These are phyloP conservation scores for Archips crataeganus DNA, from an alignment of 2,888 invertebrate genomes.

Conservation along the genomic window DNA sequence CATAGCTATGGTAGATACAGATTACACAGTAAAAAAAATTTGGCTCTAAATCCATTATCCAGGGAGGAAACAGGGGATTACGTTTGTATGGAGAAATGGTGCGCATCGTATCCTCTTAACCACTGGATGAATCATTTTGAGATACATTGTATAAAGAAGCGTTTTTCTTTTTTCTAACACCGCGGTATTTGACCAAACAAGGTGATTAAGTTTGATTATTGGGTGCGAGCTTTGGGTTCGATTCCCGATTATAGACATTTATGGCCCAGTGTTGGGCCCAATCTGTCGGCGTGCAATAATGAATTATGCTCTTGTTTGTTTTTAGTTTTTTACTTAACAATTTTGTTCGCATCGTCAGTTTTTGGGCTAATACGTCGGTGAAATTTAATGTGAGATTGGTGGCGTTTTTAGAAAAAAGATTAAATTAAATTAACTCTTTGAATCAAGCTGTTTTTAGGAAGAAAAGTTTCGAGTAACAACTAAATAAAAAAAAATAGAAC, in stretches of 20 bases:
- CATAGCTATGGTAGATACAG: too few species aligned
- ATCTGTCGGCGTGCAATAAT: conserved; percentile 73
- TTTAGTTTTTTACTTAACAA: conserved; percentile 45
- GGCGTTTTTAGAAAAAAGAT: too few species aligned
- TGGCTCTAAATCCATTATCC: too few species aligned
- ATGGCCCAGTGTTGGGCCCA: conserved; percentile 68
- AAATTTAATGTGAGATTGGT: background rate
- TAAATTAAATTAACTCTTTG: too few species aligned
- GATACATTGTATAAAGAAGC: conserved; percentile 24
- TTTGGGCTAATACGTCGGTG: conserved; percentile 22
- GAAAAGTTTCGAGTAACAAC: too few species aligned
- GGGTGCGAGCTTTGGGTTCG: conserved; percentile 68
- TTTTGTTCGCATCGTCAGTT: conserved; percentile 14
- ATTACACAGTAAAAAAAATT: too few species aligned
- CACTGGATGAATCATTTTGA: too few species aligned
- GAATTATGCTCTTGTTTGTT: conserved; percentile 73
- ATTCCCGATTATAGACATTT: conserved; percentile 80
- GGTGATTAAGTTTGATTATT: conserved; percentile 77
- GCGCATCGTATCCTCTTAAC: too few species aligned
- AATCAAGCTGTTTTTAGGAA: too few species aligned
- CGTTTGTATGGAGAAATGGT: too few species aligned
- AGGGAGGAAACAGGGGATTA: too few species aligned
- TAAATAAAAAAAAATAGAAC: too few species aligned
- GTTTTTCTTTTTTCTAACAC: conserved; percentile 57
- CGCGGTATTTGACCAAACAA: conserved; percentile 64